Evolutionary conservation across 2,888 invertebrate species (phyloP), one percentile per base, ranked within the genome.

Genomic region (Odontothrips loti): DNA sequence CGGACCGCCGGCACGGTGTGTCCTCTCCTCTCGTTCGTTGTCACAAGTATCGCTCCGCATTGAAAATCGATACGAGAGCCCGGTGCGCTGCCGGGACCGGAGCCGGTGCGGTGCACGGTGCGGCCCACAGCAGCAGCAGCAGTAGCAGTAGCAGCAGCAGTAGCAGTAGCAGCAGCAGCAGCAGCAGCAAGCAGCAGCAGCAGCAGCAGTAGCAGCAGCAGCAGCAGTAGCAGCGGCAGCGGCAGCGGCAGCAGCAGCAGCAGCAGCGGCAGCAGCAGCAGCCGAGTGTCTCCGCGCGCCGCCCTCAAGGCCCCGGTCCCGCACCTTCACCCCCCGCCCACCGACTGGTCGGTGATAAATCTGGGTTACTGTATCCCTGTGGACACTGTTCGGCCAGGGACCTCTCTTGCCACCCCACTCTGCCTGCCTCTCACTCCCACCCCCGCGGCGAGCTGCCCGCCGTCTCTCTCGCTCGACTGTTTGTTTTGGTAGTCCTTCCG

Each of bases 361-460:
- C 68, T 75, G 68, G 68, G 68, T 75, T 75, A 75, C 68, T 27
- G 68, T 75, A 75, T 75, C 68, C 68, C 68, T 75, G 68, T 75
- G 68, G 68, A 75, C 68, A 75, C 68, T 75, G 68, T 75, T 75
- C 68, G 68, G 23, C 68, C 68, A 23, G 68, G 68, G 68, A 75
- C 68, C 68, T 75, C 68, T n/a, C 58, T 17, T 6, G 20, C 58
- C 17, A 8, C 58, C 58, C 51, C 51, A 51, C 51, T 51, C 51
- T 17, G 15, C 51, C 51, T 17, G 34, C 34, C 27, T 27, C 68
- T 68, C 68, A 68, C 23, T 27, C 23, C 68, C 27, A 27, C 68
- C 10, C 68, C 27, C 68, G 23, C 11, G n/a, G n/a, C n/a, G n/a
- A 17, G 6, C 51, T 10, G 51, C 51, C 51, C 58, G 6, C 58